Evolutionary conservation across 37 sponge, comb jelly and placozoan species (phyloP), one percentile per base, ranked within the genome.

Genomic region (Oscarella lobularis): DNA sequence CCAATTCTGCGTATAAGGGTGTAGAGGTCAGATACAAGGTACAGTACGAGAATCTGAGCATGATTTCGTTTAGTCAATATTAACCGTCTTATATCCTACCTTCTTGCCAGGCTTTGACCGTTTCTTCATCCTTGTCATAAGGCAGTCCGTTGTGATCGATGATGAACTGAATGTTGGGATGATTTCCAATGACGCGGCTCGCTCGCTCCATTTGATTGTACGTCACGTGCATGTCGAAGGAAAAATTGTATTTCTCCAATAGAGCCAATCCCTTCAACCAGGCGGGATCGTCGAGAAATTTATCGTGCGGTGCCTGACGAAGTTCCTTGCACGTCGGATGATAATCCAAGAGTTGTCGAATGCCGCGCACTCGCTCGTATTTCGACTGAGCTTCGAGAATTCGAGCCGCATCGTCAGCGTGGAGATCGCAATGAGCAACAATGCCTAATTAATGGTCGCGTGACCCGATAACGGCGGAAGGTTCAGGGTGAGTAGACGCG

Each of bases 111-210:
- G 79, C 20, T 29, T 78, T 78, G 84, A 87, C 89, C 33, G 75
- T 78, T 1, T 37, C 75, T 1, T 82, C 85, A 74, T 86, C 85
- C 66, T 83, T 78, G 74, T 84, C 83, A 72, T 80, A 86, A 1
- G 90, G 87, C 0, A 86, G 66, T 0, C 94, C 94, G 75, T 86
- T 86, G 73, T 93, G 94, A 67, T 93, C 76, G 37, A 93, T 76
- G 66, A 93, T 86, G 67, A 93, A 84, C 78, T 72, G 78, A 32
- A 93, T 80, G 35, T 74, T 68, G 2, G 94, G 94, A 66, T 78
- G 65, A 34, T 73, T 35, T 66, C 75, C 81, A 4, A 81, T 76
- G 31, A 87, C 90, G 0, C 82, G 85, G 20, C 67, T 74, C 29
- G 83, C 85, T 39, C 85, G 78, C 71, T 68, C 29, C 29, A 68